Evolutionary conservation across 2,113 vertebrate species (phyloP).

Genomic region (Origma solitaria): DNA sequence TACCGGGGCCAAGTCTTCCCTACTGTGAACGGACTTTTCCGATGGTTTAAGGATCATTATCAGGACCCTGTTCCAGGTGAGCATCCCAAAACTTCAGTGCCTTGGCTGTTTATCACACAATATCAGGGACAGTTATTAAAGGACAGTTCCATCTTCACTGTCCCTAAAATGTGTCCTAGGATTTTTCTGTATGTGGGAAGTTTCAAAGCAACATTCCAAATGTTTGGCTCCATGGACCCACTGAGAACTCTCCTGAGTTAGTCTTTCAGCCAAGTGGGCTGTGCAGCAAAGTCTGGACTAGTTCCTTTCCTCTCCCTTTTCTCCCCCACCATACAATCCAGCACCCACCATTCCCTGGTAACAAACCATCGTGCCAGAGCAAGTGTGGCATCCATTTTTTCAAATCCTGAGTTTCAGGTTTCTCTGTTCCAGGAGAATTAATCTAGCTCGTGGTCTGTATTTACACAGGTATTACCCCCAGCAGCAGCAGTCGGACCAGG

Average conservation of each 20-base stretch:
- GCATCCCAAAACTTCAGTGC: neutral
- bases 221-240: neutral
- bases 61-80: constrained; percentile 96
- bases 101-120: neutral
- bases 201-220: neutral
- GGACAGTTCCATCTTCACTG: neutral
- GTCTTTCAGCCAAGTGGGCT: neutral
- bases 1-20: constrained; percentile 95
- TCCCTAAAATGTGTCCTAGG: neutral
- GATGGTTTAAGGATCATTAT: constrained; percentile 99
- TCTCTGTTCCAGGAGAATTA: neutral
- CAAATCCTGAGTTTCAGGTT: neutral
- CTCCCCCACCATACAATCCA: neutral
- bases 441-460: neutral
- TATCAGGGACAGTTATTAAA: neutral
- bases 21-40: constrained; percentile 92
- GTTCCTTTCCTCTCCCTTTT: neutral
- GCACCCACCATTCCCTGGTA: neutral
- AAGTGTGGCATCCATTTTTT: neutral
- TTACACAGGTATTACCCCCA: constrained; percentile 89
- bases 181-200: neutral
- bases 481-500: constrained; percentile 92
- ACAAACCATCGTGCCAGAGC: neutral
- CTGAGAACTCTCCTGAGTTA: neutral
- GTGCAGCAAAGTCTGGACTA: neutral